Conservation (phyloP, 1,140 invertebrate genomes). For the Zaprionus vittiger region DNA sequence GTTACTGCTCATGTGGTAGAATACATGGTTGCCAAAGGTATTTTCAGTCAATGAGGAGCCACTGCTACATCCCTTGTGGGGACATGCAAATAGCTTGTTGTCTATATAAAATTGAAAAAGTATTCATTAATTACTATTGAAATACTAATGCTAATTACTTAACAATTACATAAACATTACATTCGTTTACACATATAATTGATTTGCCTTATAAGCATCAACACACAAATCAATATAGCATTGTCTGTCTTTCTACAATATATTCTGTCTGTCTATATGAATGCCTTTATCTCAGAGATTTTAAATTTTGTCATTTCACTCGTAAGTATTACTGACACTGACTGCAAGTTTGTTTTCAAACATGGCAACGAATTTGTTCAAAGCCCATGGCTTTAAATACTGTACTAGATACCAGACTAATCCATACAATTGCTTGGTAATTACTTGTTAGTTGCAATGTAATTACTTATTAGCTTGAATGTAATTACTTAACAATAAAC, state of each 20-base stretch:
- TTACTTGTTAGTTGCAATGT: background rate
- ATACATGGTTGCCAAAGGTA: conserved; percentile 51
- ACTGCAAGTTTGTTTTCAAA: too few species aligned
- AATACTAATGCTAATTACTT: background rate
- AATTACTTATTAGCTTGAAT: background rate
- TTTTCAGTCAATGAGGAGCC: conserved; percentile 26
- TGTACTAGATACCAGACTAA: too few species aligned
- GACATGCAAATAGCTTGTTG: conserved; percentile 49
- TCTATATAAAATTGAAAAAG: conserved; percentile 24
- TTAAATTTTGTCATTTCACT: too few species aligned
- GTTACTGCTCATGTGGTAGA: conserved; percentile 46
- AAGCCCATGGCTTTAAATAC: too few species aligned
- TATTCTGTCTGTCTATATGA: too few species aligned
- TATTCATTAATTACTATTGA: background rate
- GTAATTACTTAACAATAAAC: background rate
- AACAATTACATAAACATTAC: background rate
- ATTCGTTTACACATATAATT: too few species aligned
- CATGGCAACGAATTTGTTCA: too few species aligned
- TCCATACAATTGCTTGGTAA: background rate
- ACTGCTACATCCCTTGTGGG: conserved; percentile 42
- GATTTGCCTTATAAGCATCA: too few species aligned
- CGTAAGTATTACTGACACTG: too few species aligned
- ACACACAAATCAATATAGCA: too few species aligned
- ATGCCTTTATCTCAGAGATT: too few species aligned
- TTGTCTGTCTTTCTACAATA: too few species aligned